These are phyloP conservation scores for Saccostrea echinata DNA, from an alignment of 1,140 invertebrate species.

Conservation along the genomic window DNA sequence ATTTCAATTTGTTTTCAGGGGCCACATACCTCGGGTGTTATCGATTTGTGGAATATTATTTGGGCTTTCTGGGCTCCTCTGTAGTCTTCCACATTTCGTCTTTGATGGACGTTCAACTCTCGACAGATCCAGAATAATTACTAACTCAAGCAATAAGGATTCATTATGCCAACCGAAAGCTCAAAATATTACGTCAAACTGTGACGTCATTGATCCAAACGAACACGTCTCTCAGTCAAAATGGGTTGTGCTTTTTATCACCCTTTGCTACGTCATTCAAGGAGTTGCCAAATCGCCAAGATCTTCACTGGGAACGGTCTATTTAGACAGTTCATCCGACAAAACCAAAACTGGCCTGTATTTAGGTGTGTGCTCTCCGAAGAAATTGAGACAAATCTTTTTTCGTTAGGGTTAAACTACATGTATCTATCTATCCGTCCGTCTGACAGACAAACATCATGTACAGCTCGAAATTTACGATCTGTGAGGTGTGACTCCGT, in stretches of 20 bases:
- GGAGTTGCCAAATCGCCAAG: slow-evolving; percentile 65
- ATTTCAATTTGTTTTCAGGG: slow-evolving; percentile 26
- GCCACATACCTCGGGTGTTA: slow-evolving; percentile 55
- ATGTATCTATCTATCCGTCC: too few species aligned
- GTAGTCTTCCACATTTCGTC: slow-evolving; percentile 50
- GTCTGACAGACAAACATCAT: too few species aligned
- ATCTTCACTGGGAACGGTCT: slow-evolving; percentile 58
- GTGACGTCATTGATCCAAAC: background rate
- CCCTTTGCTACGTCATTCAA: slow-evolving; percentile 56
- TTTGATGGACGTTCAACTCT: slow-evolving; percentile 4
- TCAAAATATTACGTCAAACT: background rate
- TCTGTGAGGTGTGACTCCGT: too few species aligned
- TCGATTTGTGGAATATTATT: slow-evolving; percentile 39
- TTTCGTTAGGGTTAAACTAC: too few species aligned
- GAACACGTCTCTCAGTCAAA: background rate
- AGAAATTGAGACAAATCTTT: too few species aligned
- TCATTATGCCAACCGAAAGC: background rate
- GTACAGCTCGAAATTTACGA: too few species aligned
- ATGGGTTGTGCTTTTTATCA: slow-evolving; percentile 47
- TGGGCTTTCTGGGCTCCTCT: slow-evolving; percentile 49
- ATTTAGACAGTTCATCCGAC: slow-evolving; percentile 59
- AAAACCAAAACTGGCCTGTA: slow-evolving; percentile 65
- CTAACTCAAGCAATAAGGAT: background rate
- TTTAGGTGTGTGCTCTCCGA: too few species aligned
- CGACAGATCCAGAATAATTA: background rate